Base-by-base conservation (phyloP, 2,888 invertebrate species). In the Synergus japonicus region DNA sequence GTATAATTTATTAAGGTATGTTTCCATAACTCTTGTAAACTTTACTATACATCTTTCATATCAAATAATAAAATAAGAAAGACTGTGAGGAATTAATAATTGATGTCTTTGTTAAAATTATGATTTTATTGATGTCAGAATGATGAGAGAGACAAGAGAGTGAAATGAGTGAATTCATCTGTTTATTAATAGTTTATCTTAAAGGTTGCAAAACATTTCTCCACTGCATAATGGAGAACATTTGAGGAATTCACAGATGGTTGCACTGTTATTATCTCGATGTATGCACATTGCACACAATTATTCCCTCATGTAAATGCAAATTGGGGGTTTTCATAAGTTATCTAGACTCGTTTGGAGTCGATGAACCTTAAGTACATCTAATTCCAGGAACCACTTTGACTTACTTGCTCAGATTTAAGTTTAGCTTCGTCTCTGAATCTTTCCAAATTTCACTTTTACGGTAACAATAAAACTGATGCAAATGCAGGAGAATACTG, bases 311-410 rank as follows among this genome's bases (percentile, higher is more conserved):
- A 73, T 83, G 81, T 78, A 83, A 82, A 84, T 84, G 83, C 79
- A 84, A 81, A 83, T 83, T 58, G 83, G 80, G 81, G 81, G 78
- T 78, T 67, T 81, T 76, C 79, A 78, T 80, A 81, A 79, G 78
- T 83, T 80, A 76, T 46, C 81, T 78, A 83, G 81, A 83, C 80
- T 83, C 79, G 79, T 77, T 78, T 58, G 77, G 79, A 82, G 82
- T 82, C 81, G 73, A 73, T 73, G 54, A 58, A 58, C 54, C 73
- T 73, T 54, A 73, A 73, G 54, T 58, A 73, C 54, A 73, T 58
- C 73, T 73, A 73, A 73, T 73, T 73, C 54, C 54, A 49, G 43
- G 49, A 73, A 49, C 37, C 49, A 73, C 49, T 73, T 29, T 73
- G 73, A 73, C 49, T 73, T 54, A 73, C 73, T 73, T 73, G 73